Evolutionary conservation across 2,113 vertebrate species (phyloP).

Genomic region (Phaethornis superciliosus): DNA sequence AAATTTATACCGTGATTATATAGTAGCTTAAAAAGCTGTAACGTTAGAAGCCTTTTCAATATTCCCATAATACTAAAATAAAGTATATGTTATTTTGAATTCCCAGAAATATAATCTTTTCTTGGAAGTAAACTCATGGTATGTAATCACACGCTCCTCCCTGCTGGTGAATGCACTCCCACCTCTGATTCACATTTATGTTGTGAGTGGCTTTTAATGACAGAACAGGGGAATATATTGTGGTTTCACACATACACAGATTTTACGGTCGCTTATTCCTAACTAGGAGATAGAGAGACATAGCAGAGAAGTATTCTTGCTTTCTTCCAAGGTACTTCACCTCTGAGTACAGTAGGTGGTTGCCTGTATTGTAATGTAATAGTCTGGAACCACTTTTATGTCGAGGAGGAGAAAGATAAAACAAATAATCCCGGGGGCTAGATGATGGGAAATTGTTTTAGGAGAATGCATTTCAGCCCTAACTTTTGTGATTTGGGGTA

Average conservation of each 20-base stretch:
- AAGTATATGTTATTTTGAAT: conserved; percentile 45
- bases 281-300: conserved; percentile 73
- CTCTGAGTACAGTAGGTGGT: background rate
- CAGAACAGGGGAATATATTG: conserved; percentile 73
- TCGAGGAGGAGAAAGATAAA: background rate
- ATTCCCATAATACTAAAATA: conserved; percentile 70
- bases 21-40: conserved; percentile 68
- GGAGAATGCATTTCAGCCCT: background rate
- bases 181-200: conserved; percentile 47
- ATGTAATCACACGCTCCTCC: conserved; percentile 23
- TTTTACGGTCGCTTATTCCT: conserved; percentile 74
- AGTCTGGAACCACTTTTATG: background rate
- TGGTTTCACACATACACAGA: conserved; percentile 78
- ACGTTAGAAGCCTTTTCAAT: conserved; percentile 61
- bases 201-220: conserved; percentile 74
- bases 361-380: background rate
- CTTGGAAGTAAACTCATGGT: conserved; percentile 61
- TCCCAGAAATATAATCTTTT: conserved; percentile 69
- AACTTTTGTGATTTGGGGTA: background rate
- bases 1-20: conserved; percentile 69
- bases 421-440: background rate
- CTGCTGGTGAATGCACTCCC: background rate
- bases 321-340: background rate
- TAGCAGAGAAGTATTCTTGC: conserved; percentile 21
- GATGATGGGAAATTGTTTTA: background rate